Conservation (phyloP, 2,888 invertebrate genomes). For the Cerastoderma edule region DNA sequence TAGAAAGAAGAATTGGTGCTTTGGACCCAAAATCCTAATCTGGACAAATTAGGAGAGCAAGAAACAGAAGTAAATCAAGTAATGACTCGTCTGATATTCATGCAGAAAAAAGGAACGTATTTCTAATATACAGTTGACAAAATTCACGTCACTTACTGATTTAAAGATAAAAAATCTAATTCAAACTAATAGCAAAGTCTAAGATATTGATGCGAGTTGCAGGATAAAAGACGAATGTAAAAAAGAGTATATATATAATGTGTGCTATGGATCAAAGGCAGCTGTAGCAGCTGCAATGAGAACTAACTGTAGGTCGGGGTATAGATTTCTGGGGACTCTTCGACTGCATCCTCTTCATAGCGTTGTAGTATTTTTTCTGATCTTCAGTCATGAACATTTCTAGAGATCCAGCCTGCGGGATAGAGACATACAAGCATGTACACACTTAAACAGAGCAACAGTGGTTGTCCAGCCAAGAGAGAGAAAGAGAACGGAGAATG, state of each 20-base stretch:
- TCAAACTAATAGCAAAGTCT: neutral
- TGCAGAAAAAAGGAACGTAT: neutral
- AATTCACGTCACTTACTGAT: neutral
- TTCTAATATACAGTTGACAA: too few relatives aligned
- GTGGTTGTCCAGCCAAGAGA: slow-evolving; percentile 9
- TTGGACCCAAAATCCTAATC: neutral
- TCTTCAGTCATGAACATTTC: slow-evolving; percentile 99
- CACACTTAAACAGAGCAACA: slow-evolving; percentile 14
- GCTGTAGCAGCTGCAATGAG: slow-evolving; percentile 18
- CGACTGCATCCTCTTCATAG: slow-evolving; percentile 99
- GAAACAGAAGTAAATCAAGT: neutral
- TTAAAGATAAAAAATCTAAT: neutral
- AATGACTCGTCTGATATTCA: neutral
- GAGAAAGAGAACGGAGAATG: slow-evolving; percentile 3
- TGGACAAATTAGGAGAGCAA: neutral
- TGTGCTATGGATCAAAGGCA: neutral
- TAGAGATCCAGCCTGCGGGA: slow-evolving; percentile 89
- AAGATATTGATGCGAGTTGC: neutral
- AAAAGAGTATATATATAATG: neutral
- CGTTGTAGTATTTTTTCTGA: slow-evolving; percentile 99
- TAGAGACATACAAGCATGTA: slow-evolving; percentile 41
- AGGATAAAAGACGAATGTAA: slow-evolving; percentile 1
- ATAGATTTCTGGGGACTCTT: slow-evolving; percentile 99
- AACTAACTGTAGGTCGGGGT: slow-evolving; percentile 95
- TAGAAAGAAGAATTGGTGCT: neutral